Evolutionary conservation across 2,888 invertebrate genomes (phyloP), one percentile per base, ranked within the genome.

Genomic region (Lagria hirta): DNA sequence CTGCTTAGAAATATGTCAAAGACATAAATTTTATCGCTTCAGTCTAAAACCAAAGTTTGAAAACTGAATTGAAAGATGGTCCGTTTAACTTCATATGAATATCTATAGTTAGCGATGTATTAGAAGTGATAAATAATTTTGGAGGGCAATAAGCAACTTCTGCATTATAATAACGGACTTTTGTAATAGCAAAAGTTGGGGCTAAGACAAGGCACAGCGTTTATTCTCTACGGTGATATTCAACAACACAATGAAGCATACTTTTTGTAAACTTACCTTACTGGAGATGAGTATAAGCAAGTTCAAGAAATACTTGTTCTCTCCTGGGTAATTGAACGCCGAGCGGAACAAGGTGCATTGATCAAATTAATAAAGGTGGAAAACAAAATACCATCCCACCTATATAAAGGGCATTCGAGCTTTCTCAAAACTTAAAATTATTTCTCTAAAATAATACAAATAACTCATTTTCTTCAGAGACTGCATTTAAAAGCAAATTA

Each of bases 181-280:
- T 60, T 57, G 64, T 68, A 69, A 70, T 70, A 68, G 68, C 57
- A 54, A 68, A 70, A 70, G 68, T 70, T 70, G 58, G 60, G 63
- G 66, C 62, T 66, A 67, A 67, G 64, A 62, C 63, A 60, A 62
- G 60, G 64, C 59, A 56, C 62, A 64, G 61, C 62, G n/a, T n/a
- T 66, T 66, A 66, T 66, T 68, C 68, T 65, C 65, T 59, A 60
- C 59, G 66, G 68, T 64, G 66, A 67, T 67, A 67, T 67, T 66
- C 66, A 57, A 54, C 51, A 62, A 63, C 61, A 66, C 64, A 66
- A 66, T 65, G 61, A 64, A 63, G 55, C 58, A 50, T 59, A 65
- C 62, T 66, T 67, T 66, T 68, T 68, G 64, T 58, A 44, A 47
- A 43, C 56, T 55, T 59, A 61, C 64, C 62, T 65, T 61, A 54